Conservation (phyloP, 2,113 vertebrate species). For the Chionomys nivalis region DNA sequence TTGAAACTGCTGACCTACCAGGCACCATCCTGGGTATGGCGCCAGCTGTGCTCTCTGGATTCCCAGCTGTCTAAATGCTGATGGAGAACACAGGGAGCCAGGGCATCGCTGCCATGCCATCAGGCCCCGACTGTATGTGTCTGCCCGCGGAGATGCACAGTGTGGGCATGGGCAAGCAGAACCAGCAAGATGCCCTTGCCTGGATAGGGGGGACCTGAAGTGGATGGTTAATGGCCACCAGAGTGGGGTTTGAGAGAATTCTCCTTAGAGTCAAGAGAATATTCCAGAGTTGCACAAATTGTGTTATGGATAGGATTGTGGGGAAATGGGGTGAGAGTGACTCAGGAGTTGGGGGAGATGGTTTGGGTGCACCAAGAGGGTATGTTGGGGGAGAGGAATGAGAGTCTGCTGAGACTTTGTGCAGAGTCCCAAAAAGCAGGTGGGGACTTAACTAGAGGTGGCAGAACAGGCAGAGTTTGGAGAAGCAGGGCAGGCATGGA, state of each 20-base stretch:
- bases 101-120: not conserved
- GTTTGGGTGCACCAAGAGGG: too few species aligned
- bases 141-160: too few species aligned
- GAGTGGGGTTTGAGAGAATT: not conserved
- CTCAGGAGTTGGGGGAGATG: not conserved
- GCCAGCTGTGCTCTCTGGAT: not conserved
- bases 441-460: not conserved
- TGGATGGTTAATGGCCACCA: too few species aligned
- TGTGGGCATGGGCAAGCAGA: too few species aligned
- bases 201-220: not conserved
- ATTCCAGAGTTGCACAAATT: not conserved
- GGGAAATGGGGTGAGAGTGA: not conserved
- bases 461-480: not conserved
- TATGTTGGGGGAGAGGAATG: not conserved
- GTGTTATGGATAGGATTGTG: not conserved
- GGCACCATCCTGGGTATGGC: not conserved
- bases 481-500: not conserved
- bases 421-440: not conserved
- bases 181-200: not conserved
- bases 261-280: not conserved
- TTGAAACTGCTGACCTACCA: not conserved
- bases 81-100: not conserved
- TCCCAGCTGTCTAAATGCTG: not conserved
- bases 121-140: not conserved
- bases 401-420: rapidly evolving